These are phyloP conservation scores for Drosophila tropicalis DNA, from an alignment of 1,140 invertebrate species.

Conservation along the genomic window DNA sequence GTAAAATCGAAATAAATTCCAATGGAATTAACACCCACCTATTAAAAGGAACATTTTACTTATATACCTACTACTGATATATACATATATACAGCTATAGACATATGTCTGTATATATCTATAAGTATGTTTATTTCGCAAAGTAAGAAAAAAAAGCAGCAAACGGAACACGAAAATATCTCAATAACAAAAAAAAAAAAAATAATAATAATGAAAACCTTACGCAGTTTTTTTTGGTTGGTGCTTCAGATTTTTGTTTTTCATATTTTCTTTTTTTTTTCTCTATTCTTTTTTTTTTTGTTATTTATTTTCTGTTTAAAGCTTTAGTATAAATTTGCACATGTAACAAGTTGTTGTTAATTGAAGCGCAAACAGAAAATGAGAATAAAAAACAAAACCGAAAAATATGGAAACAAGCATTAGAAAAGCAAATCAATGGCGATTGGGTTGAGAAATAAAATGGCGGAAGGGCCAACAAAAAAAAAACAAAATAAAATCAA, in stretches of 20 bases:
- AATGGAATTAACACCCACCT: constrained; percentile 66
- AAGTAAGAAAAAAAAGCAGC: neutral
- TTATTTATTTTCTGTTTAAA: constrained; percentile 68
- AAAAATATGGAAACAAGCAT: constrained; percentile 42
- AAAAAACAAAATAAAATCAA: neutral
- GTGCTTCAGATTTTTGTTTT: constrained; percentile 34
- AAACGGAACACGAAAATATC: no score
- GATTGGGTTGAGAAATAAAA: constrained; percentile 68
- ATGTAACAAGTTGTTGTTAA: constrained; percentile 81
- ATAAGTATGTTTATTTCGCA: constrained; percentile 34
- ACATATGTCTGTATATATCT: neutral
- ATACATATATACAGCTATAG: neutral
- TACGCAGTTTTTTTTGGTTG: constrained; percentile 39
- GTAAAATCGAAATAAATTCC: constrained; percentile 71
- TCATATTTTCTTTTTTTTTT: constrained; percentile 35
- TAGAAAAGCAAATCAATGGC: constrained; percentile 52
- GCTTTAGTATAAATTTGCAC: constrained; percentile 72
- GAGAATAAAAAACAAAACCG: constrained; percentile 44
- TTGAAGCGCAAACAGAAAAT: constrained; percentile 68
- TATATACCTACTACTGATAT: neutral
- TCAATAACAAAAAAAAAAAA: constrained; percentile 5
- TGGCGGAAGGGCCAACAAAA: constrained; percentile 41
- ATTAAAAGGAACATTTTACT: constrained; percentile 47
- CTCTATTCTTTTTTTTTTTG: constrained; percentile 50
- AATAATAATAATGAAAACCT: constrained; percentile 60